Base-by-base conservation (phyloP, 2,797 vertebrate genomes). In the Sandelia bainsii region DNA sequence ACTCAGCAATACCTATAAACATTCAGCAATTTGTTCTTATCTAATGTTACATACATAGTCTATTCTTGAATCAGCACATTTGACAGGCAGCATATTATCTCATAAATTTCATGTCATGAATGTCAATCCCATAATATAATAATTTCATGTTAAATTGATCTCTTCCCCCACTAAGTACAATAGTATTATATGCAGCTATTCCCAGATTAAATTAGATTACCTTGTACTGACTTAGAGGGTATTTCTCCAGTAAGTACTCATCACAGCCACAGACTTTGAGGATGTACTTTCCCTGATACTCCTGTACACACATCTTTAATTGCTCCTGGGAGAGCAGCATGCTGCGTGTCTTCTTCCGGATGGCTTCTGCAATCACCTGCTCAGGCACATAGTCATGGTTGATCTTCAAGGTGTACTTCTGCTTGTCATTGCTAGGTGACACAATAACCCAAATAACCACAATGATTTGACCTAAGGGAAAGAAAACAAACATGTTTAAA, bases 361-460 rank as follows among this genome's bases (percentile, higher is more conserved):
- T 99, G 86, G 98, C 98, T 94, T 99, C 98, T 0, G 98, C 98
- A 49, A 99, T 99, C 75, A 99, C 98, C 93, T 99, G 97, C 93
- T 99, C 98, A 29, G 98, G 98, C 65, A 98, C 97, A 84, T 93
- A 97, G 91, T 99, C 98, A 1, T 99, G 98, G 88, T 97, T 99
- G 93, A 99, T 99, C 93, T 99, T 99, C 82, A 99, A 90, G 34
- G 98, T 99, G 81, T 99, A 99, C 87, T 99, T 99, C 90, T 99
- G 98, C 75, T 99, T 99, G 87, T 99, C 98, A 25, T 99, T 99
- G 94, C 97, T 99, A 71, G 97, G 97, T 17, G 97, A 99, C 71
- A 99, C 97, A 66, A 99, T 99, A 67, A 99, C 98, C 98, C 98
- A 99, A 84, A 99, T 99, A 49, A 99, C 98, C 76, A 99, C 98